Evolutionary conservation across 1,140 invertebrate species (phyloP).

Genomic region (Camponotus vicinus): DNA sequence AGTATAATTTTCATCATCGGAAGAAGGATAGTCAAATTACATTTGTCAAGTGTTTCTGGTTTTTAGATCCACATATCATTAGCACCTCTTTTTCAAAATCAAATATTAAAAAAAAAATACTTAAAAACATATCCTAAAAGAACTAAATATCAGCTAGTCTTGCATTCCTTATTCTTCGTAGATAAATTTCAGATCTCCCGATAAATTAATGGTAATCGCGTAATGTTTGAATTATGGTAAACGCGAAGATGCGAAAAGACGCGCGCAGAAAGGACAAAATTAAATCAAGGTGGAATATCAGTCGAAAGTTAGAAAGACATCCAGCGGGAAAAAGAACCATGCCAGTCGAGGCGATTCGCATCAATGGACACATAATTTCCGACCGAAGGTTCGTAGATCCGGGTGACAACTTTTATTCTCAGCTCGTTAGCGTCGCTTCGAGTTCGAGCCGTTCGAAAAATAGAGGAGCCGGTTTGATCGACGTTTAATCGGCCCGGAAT

Average conservation of each 20-base stretch:
- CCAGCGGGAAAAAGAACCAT: background rate
- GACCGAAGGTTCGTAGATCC: slow-evolving; percentile 31
- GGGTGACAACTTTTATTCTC: slow-evolving; percentile 60
- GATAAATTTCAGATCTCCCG: background rate
- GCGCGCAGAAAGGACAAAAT: background rate
- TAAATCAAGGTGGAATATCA: background rate
- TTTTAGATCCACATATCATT: too few species aligned
- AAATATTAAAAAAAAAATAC: too few species aligned
- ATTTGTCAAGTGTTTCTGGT: too few species aligned
- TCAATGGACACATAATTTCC: slow-evolving; percentile 47
- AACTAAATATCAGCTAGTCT: background rate
- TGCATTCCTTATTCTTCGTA: background rate
- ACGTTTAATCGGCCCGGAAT: slow-evolving; percentile 71
- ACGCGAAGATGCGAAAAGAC: background rate
- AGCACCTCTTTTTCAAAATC: too few species aligned
- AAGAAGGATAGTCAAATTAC: background rate
- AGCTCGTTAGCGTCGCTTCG: slow-evolving; percentile 63
- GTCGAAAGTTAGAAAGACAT: background rate
- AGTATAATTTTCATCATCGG: background rate
- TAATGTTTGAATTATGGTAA: background rate
- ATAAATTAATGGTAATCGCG: background rate
- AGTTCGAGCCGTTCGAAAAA: slow-evolving; percentile 49
- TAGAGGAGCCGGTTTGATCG: slow-evolving; percentile 55
- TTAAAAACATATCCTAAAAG: too few species aligned
- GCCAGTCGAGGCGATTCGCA: slow-evolving; percentile 30